Evolutionary conservation across 2,113 vertebrate genomes (phyloP), one percentile per base, ranked within the genome.

Genomic region (Callionymus lyra): DNA sequence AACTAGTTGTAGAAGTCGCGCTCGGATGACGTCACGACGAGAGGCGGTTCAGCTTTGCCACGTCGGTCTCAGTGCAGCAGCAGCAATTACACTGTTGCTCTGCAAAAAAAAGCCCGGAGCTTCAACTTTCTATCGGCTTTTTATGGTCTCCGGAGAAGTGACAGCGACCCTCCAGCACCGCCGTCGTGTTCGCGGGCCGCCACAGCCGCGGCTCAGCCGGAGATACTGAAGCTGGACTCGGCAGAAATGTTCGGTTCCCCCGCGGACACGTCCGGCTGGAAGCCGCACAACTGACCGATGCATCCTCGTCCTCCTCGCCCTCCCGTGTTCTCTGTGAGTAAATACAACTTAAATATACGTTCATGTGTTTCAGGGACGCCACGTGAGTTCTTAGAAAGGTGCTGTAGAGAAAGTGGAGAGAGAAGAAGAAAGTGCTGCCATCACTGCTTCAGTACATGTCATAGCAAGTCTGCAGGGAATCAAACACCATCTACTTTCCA

Each of bases 41-140:
- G 70, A 59, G 68, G 80, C 43, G 80, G 76, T 76, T 38, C 70
- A 40, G 59, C 19, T 82, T 59, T 87, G 85, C 85, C 85, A 87
- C 85, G 84, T 87, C 83, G 84, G 80, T 85, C 59, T 78, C 60
- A 44, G 72, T 72, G 77, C 51, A 68, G 15, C 51, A 69, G 15
- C 51, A n/a, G 68, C 57, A 50, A 56, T 67, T 60, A 59, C 61
- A 62, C 73, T 76, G 80, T 74, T 73, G 73, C 63, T 70, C 45
- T 46, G 56, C 41, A 17, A 38, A 55, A 61, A n/a, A n/a, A n/a
- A n/a, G n/a, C 49, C 46, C 33, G 5, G 41, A 6, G 34, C 46
- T n/a, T 16, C 44, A 65, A 81, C 65, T 77, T 82, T 76, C 43
- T 35, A 1, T 34, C 53, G 31, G 52, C 6, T 37, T 56, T 69